Evolutionary conservation across 2,797 vertebrate genomes (phyloP), one percentile per base, ranked within the genome.

Genomic region (Brachyrhaphis roseni): DNA sequence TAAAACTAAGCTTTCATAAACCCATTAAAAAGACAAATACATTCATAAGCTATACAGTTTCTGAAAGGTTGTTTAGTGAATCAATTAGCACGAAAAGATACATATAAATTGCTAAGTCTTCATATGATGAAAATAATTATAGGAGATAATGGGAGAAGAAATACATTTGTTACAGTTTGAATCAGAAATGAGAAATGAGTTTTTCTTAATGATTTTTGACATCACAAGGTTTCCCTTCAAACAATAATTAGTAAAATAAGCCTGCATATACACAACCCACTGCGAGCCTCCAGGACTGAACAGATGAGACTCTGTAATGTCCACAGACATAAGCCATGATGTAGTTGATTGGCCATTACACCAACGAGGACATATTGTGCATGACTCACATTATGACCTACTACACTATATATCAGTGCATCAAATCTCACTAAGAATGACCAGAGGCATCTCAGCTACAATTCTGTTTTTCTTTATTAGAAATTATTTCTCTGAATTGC

Each of bases 121-220:
- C 31, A 74, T 5, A 34, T 64, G 16, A 8, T 55, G 55, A 45
- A 70, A 0, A 57, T 73, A 39, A 77, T 78, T 5, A 62, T 79
- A 66, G 62, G 72, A 82, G 59, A 82, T 8, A 47, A 2, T 8
- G 0, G 0, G n/a, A 71, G 80, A 47, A 75, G 51, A 86, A 77
- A 82, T 78, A 23, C 16, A 45, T 81, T 75, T 13, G 43, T 73
- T 76, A 79, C 43, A 12, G n/a, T 72, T 80, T 71, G 57, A 74
- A 47, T 85, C 72, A 53, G 55, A 68, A n/a, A n/a, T n/a, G n/a
- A 77, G 68, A 70, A 43, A 70, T 1, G 0, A 74, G 59, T 13
- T 82, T 43, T 78, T 51, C 53, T 79, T 70, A 49, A 86, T 88
- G 70, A 80, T 34, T 72, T 82, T 84, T 90, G 82, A 89, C 55